Conservation (phyloP, 2,113 vertebrate species). For the Myrmecophaga tridactyla region DNA sequence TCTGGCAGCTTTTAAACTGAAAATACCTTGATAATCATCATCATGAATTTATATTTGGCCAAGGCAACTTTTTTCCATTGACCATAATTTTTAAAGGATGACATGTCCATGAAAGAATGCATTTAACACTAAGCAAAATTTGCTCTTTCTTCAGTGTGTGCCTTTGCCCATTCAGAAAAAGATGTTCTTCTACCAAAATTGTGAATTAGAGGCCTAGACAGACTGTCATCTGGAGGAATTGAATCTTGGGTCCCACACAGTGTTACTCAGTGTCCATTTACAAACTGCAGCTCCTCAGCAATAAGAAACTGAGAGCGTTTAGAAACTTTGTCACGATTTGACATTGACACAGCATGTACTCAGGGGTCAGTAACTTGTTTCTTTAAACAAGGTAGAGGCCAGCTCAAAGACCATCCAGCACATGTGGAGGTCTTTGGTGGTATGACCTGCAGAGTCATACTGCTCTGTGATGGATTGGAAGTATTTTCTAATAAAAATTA, state of each 20-base stretch:
- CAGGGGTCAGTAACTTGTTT: neutral
- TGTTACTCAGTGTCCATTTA: neutral
- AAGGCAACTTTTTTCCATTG: neutral
- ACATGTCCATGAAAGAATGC: neutral
- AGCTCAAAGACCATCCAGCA: neutral
- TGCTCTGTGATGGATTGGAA: neutral
- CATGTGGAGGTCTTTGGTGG: too few relatives aligned
- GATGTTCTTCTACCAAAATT: neutral
- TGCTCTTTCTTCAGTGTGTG: neutral
- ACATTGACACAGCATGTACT: neutral
- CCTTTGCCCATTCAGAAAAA: neutral
- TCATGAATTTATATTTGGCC: neutral
- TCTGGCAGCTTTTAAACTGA: too few relatives aligned
- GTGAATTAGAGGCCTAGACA: neutral
- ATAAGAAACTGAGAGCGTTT: neutral
- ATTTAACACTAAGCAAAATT: neutral
- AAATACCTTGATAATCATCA: neutral
- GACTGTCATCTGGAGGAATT: neutral
- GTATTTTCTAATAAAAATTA: neutral
- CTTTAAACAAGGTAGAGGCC: neutral
- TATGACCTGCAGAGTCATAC: neutral
- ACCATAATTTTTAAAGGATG: neutral
- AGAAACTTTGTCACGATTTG: neutral
- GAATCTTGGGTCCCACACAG: neutral
- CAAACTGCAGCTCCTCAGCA: neutral